phyloP scores from a whole-genome alignment of 2,113 vertebrate genomes.

The Onychostruthus taczanowskii region DNA sequence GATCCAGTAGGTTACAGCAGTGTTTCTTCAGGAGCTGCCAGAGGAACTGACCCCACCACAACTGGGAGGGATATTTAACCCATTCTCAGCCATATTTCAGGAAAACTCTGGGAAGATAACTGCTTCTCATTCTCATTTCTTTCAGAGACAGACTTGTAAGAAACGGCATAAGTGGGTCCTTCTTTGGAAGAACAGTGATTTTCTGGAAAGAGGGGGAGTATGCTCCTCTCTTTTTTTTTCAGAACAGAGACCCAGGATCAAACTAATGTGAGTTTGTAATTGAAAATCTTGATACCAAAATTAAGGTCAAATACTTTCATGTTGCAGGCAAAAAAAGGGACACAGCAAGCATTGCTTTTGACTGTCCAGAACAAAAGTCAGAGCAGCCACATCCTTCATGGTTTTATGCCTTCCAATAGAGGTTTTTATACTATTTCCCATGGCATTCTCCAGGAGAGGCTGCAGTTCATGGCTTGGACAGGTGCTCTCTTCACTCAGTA shows the following conservation, averaged over 20 bases:
- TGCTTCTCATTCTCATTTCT: neutral
- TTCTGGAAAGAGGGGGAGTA: neutral
- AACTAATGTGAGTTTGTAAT: neutral
- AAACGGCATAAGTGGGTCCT: neutral
- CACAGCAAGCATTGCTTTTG: neutral
- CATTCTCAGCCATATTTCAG: neutral
- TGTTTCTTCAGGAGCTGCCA: neutral
- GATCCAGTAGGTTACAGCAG: neutral
- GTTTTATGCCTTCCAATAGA: neutral
- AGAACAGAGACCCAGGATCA: neutral
- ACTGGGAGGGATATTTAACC: fast-evolving
- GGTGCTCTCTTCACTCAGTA: neutral
- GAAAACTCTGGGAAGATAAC: neutral
- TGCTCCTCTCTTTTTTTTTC: neutral
- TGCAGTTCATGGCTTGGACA: neutral
- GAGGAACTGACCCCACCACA: neutral
- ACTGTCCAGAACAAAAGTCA: neutral
- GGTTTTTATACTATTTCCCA: neutral
- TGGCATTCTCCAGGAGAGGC: neutral
- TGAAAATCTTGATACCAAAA: neutral
- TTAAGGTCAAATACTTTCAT: neutral
- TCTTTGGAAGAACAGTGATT: neutral
- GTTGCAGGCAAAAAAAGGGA: neutral
- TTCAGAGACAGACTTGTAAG: neutral
- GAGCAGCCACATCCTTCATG: neutral